phyloP scores from a whole-genome alignment of 1,140 invertebrate genomes.

The Drosophila pachea region DNA sequence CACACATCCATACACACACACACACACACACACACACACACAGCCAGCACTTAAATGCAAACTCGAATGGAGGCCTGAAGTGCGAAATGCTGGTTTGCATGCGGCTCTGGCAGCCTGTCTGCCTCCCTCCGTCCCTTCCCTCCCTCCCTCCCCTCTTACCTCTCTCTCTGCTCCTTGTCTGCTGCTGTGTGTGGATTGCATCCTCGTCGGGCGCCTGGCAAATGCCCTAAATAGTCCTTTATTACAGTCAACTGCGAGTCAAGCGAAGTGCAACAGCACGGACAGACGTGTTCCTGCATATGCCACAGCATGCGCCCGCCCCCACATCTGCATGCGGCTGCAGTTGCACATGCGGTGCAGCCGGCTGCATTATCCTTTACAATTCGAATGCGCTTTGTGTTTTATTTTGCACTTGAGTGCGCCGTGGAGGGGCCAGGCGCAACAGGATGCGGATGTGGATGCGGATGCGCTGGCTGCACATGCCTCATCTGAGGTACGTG shows the following conservation, averaged over 20 bases:
- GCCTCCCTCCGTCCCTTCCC: too few relatives aligned
- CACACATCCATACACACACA: background rate
- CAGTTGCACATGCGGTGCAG: slow-evolving; percentile 66
- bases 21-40: background rate
- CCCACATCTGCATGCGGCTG: slow-evolving; percentile 2
- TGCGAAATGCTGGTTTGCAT: slow-evolving; percentile 59
- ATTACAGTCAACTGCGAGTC: slow-evolving; percentile 76
- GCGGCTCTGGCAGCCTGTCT: slow-evolving; percentile 17
- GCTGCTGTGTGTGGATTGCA: slow-evolving; percentile 32
- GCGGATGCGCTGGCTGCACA: slow-evolving; percentile 16
- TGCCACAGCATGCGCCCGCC: slow-evolving; percentile 38
- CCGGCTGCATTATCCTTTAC: slow-evolving; percentile 68
- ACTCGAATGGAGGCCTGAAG: slow-evolving; percentile 57
- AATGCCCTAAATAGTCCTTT: slow-evolving; percentile 70
- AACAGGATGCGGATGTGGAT: slow-evolving; percentile 13
- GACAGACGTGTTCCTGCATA: slow-evolving; percentile 63
- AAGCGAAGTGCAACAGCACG: slow-evolving; percentile 63
- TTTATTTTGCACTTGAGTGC: slow-evolving; percentile 3
- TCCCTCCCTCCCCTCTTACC: background rate
- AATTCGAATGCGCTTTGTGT: slow-evolving; percentile 41
- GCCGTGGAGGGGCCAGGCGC: background rate
- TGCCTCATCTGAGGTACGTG: background rate
- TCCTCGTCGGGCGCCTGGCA: slow-evolving; percentile 31
- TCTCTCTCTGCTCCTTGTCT: slow-evolving; percentile 27
- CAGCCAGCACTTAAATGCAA: slow-evolving; percentile 56